Evolutionary conservation across 2,113 vertebrate genomes (phyloP), one percentile per base, ranked within the genome.

Genomic region (Phrynocephalus versicolor): DNA sequence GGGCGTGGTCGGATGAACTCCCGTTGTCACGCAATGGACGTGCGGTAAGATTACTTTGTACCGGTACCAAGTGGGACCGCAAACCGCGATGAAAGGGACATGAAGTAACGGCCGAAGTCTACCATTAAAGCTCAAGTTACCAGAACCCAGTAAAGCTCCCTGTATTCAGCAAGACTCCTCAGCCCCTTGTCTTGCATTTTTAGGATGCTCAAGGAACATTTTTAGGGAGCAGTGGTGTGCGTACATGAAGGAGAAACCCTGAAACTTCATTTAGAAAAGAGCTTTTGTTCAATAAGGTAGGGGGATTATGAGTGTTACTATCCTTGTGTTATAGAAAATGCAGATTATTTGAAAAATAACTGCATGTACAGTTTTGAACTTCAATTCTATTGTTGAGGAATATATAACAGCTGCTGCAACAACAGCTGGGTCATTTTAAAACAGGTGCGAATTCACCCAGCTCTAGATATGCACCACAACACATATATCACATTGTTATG

Each of bases 391-490:
- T 60, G 35, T 79, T 58, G 0, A 23, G 62, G 69, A 15, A 80
- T 64, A 83, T 70, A 82, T 55, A 89, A 45, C 91, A 92, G 92
- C 83, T 88, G 92, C 83, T 88, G 88, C 70, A 88, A 79, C 71
- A 91, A 90, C 91, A 93, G 89, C 87, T 91, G 90, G 76, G 37
- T 69, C 81, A n/a, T 65, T 79, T 89, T 8, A 51, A 6, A 88
- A 79, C 77, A 89, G 85, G 87, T 90, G 83, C 75, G 64, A 87
- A 70, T 87, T 86, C 62, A 81, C 41, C 83, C 83, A 72, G 41
- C 65, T 83, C 79, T 65, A 90, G 72, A 65, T 83, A 88, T 87
- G 5, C 64, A 14, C 74, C 57, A 21, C 83, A 72, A 90, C 83
- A 58, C 70, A 90, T 67, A 3, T 45, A 45, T 30, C 16, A n/a